Conservation (phyloP, 2,797 vertebrate genomes). For the Geotrypetes seraphini region DNA sequence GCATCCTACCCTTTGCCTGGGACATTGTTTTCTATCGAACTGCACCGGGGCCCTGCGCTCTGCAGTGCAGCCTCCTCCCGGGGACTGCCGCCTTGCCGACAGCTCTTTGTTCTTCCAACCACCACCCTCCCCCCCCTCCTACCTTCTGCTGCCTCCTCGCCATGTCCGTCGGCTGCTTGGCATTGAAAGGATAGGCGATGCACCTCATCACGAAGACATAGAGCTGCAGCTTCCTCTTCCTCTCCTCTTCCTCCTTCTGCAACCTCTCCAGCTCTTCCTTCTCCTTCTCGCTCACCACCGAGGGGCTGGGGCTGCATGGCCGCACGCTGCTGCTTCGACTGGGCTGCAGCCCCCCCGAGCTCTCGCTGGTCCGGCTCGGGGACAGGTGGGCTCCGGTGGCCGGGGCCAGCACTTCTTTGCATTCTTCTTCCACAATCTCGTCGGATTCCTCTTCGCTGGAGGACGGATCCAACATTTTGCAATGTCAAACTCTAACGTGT, state of each 20-base stretch:
- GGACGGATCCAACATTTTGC: conserved; percentile 86
- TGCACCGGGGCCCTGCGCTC: too few species aligned
- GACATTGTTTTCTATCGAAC: neutral
- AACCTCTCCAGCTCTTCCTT: conserved; percentile 91
- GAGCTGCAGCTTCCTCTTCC: conserved; percentile 89
- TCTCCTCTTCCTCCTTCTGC: conserved; percentile 89
- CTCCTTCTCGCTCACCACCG: conserved; percentile 87
- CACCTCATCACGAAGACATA: conserved; percentile 97
- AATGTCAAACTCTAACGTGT: neutral
- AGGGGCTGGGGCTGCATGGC: conserved; percentile 85
- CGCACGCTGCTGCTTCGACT: conserved; percentile 64
- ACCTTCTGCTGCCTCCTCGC: conserved; percentile 96
- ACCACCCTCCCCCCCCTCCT: conserved; percentile 22
- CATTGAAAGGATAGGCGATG: conserved; percentile 94
- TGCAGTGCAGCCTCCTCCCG: too few species aligned
- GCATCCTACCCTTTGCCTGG: too few species aligned
- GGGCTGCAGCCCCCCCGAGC: conserved; percentile 71
- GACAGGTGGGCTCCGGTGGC: conserved; percentile 64
- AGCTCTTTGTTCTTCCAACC: neutral
- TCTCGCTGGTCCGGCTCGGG: conserved; percentile 70
- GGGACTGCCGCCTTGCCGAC: neutral
- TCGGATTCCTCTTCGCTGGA: conserved; percentile 93
- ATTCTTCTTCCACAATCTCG: conserved; percentile 76
- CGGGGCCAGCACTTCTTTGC: conserved; percentile 71
- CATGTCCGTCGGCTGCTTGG: conserved; percentile 96